These are phyloP conservation scores for Dinoponera quadriceps DNA, from an alignment of 1,140 invertebrate species.

Conservation along the genomic window DNA sequence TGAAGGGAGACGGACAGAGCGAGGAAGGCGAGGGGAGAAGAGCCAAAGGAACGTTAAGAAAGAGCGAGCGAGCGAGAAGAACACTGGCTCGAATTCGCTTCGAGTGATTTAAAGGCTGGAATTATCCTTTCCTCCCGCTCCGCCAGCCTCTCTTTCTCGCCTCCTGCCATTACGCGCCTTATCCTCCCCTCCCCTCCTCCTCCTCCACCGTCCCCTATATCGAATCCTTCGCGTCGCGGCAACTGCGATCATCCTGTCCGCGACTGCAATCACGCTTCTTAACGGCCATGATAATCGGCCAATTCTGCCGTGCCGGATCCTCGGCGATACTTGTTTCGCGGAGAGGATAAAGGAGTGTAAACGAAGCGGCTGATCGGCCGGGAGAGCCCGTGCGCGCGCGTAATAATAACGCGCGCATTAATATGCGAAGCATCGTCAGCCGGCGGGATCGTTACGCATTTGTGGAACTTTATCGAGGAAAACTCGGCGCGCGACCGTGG, in stretches of 20 bases:
- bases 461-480: not conserved
- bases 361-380: not conserved
- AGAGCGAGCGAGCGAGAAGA: constrained; percentile 34
- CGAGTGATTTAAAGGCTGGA: constrained; percentile 71
- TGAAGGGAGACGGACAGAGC: constrained; percentile 4
- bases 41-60: not conserved
- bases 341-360: not conserved
- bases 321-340: not conserved
- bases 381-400: not conserved
- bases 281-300: not conserved
- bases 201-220: not conserved
- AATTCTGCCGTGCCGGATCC: not conserved
- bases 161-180: constrained; percentile 22
- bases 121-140: constrained; percentile 60
- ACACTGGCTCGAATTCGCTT: constrained; percentile 68
- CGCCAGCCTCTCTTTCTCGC: not conserved
- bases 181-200: not conserved
- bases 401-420: not conserved
- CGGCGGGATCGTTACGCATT: not conserved
- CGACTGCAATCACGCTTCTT: not conserved
- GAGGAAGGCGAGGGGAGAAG: constrained; percentile 2
- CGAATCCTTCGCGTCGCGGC: constrained; percentile 7
- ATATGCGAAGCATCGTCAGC: not conserved
- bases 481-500: not conserved
- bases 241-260: not conserved